phyloP scores from a whole-genome alignment of 2,888 invertebrate species.

The Pristionchus entomophagus region DNA sequence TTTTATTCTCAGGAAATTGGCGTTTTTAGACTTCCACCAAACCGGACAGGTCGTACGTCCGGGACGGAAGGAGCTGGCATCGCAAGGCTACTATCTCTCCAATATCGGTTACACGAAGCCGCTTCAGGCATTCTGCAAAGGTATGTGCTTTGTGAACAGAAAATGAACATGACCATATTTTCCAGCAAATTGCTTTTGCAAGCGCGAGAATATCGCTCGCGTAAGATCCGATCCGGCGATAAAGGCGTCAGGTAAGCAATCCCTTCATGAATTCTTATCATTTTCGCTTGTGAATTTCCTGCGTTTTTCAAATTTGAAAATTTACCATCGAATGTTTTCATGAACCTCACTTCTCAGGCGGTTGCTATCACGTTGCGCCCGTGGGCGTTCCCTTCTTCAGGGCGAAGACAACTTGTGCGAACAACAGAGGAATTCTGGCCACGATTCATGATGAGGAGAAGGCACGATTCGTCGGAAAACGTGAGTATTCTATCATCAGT shows the following conservation, averaged over 20 bases:
- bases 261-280: background rate
- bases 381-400: background rate
- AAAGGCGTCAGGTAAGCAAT: background rate
- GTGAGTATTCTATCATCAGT: background rate
- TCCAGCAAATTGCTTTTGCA: background rate
- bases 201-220: background rate
- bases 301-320: background rate
- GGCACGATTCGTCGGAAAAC: background rate
- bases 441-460: background rate
- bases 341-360: background rate
- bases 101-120: background rate
- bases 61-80: background rate
- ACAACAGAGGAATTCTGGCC: background rate
- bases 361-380: background rate
- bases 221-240: background rate
- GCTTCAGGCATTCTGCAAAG: background rate
- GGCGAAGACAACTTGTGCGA: background rate
- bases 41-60: background rate
- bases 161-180: background rate
- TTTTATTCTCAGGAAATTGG: no score
- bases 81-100: background rate
- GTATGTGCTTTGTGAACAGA: background rate
- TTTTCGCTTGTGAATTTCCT: background rate
- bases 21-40: background rate
- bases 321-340: no score